A percentile compares a stretch with the other conserved stretches of the same genome.
Conservation (phyloP, 2,797 vertebrate species). For the Parambassis ranga region DNA sequence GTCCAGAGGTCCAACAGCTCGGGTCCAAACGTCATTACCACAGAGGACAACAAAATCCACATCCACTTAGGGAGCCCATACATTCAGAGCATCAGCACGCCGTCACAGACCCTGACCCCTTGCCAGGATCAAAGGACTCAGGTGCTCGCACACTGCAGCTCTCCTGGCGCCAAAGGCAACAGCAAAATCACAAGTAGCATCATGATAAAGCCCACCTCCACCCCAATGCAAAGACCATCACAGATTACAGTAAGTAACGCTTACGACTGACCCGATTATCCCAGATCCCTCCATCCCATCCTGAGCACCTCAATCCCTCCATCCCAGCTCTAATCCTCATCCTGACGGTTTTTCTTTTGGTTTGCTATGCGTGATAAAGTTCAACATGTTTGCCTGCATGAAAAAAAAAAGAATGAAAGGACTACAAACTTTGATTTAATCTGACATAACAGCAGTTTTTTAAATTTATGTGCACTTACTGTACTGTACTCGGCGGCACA, state of each 20-base stretch:
- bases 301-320: slow-evolving; percentile 40
- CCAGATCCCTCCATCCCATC: slow-evolving; percentile 61
- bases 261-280: slow-evolving; percentile 85
- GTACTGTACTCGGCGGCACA: slow-evolving; percentile 86
- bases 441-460: slow-evolving; percentile 84
- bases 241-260: slow-evolving; percentile 99
- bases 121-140: slow-evolving; percentile 89
- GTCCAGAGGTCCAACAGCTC: slow-evolving; percentile 94
- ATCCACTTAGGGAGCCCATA: slow-evolving; percentile 95
- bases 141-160: slow-evolving; percentile 83
- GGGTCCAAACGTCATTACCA: slow-evolving; percentile 93
- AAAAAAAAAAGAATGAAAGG: slow-evolving; percentile 59
- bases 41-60: slow-evolving; percentile 99
- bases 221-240: slow-evolving; percentile 91
- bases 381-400: slow-evolving; percentile 85
- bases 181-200: slow-evolving; percentile 99
- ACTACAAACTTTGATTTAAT: slow-evolving; percentile 63
- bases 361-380: slow-evolving; percentile 77
- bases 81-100: slow-evolving; percentile 84
- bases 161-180: slow-evolving; percentile 81
- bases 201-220: slow-evolving; percentile 94
- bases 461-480: slow-evolving; percentile 94
- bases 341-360: slow-evolving; percentile 62
- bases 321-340: slow-evolving; percentile 26
- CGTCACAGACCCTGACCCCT: slow-evolving; percentile 79